Evolutionary conservation across 2,888 invertebrate genomes (phyloP), one percentile per base, ranked within the genome.

Genomic region (Amiota minor): DNA sequence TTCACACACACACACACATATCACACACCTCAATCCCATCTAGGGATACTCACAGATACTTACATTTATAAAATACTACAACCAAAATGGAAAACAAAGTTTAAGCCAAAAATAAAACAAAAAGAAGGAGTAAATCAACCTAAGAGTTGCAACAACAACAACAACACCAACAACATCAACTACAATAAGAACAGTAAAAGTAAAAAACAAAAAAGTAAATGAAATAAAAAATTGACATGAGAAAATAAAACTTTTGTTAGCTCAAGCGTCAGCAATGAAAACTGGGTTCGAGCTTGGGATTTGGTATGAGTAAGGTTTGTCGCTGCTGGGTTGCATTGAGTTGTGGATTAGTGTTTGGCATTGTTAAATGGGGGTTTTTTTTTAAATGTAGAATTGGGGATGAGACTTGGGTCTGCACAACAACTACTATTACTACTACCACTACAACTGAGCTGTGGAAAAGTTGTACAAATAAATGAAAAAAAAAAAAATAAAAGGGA

Each of bases 171-270:
- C 35, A 35, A 35, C 35, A 35, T 35, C 35, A 35, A 35, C 35
- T 23, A 35, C 35, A 2, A 35, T 72, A 68, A 67, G 6, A 35
- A 35, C 35, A 35, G 6, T 35, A 35, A 76, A 76, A 73, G 74
- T 72, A 79, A 49, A 75, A 82, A 84, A 83, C 79, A 80, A 76
- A 84, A 84, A 83, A 78, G 79, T 76, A 81, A 84, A 77, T 79
- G 74, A 73, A 81, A 79, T 77, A 73, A 62, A 20, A 61, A 73
- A 56, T 70, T 76, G 74, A 56, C 69, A 76, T 77, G 74, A 76
- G 75, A 79, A 80, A 78, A 81, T 77, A 79, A 83, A 80, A 84
- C 83, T 84, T 81, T 84, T 79, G 83, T 77, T 79, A 78, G 64
- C 72, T 72, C 70, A 70, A 73, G 74, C 72, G 76, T 62, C 70